Evolutionary conservation across 1,140 invertebrate genomes (phyloP).

Genomic region (Batillaria attramentaria): DNA sequence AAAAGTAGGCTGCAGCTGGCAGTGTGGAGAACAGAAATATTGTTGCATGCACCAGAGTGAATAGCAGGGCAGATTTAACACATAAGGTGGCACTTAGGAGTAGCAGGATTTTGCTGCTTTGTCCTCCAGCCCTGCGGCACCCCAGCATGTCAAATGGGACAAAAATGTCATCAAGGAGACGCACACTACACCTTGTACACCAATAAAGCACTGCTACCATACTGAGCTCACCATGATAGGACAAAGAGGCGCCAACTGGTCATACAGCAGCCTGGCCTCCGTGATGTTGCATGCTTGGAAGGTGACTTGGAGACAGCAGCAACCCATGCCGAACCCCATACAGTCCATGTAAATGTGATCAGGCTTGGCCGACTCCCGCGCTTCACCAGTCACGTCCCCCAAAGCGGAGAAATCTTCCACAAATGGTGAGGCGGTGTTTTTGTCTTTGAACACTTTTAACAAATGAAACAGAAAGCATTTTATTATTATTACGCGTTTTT

Average conservation of each 20-base stretch:
- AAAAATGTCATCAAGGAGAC: too few species aligned
- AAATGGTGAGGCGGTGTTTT: conserved; percentile 83
- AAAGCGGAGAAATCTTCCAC: conserved; percentile 79
- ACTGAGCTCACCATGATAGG: conserved; percentile 89
- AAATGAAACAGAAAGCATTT: too few species aligned
- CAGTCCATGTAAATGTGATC: conserved; percentile 85
- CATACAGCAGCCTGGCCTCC: conserved; percentile 96
- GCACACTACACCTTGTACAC: too few species aligned
- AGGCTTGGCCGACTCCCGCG: conserved; percentile 53
- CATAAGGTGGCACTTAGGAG: too few species aligned
- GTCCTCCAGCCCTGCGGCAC: too few species aligned
- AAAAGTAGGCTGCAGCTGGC: too few species aligned
- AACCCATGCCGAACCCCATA: conserved; percentile 99
- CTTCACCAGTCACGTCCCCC: conserved; percentile 78
- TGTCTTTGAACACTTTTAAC: conserved; percentile 89
- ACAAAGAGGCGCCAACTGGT: conserved; percentile 96
- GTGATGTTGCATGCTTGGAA: conserved; percentile 95
- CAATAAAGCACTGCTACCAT: not conserved
- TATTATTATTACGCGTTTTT: too few species aligned
- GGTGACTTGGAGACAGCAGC: conserved; percentile 93
- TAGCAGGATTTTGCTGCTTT: too few species aligned
- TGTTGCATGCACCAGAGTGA: too few species aligned
- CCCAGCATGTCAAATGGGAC: too few species aligned
- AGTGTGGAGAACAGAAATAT: too few species aligned
- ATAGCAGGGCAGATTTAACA: too few species aligned